Base-by-base conservation (phyloP, 2,113 vertebrate species). In the Cebus imitator region DNA sequence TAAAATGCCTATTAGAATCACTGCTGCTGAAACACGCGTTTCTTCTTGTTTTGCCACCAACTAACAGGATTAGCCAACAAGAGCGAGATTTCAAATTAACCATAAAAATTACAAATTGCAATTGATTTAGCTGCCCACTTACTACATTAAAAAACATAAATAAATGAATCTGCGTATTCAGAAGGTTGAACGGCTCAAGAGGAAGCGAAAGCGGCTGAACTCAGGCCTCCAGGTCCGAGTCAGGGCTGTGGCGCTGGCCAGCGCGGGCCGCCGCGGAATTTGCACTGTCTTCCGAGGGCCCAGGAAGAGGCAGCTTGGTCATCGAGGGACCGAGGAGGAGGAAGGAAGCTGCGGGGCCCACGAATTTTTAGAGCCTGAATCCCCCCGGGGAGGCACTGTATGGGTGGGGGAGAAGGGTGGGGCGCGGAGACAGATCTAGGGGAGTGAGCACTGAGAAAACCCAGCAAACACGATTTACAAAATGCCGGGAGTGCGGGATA, bases 41-140 rank as follows among this genome's bases (percentile, higher is more conserved):
- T 85, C 91, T 90, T 95, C 98, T 97, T 96, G 98, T 98, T 98
- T 98, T 12, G 81, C 97, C 87, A 95, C 97, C 97, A 96, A 95
- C 98, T 98, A 98, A 98, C 98, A 97, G 98, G 98, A 98, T 98
- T 98, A 98, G 93, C 95, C 96, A 97, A 97, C 98, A 96, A 97
- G 95, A 90, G 98, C 92, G 96, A 32, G 98, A 95, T 97, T 98
- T 97, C 97, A 98, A 99, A 98, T 98, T 97, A 99, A 97, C 97
- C 97, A 97, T 97, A 97, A 96, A 98, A 94, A 90, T 95, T 88
- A 96, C 80, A 37, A 97, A 97, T 91, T 81, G 58, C 92, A 97
- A 98, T 98, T 98, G 70, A 98, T 98, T 97, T 97, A 97, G 97
- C 97, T 87, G 79, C 86, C 96, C 95, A 87, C 87, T 97, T 35